A percentile compares a stretch with the other conserved stretches of the same genome.
Conservation (phyloP, 64 coral and sea anemone species). For the Trachythela sp. region DNA sequence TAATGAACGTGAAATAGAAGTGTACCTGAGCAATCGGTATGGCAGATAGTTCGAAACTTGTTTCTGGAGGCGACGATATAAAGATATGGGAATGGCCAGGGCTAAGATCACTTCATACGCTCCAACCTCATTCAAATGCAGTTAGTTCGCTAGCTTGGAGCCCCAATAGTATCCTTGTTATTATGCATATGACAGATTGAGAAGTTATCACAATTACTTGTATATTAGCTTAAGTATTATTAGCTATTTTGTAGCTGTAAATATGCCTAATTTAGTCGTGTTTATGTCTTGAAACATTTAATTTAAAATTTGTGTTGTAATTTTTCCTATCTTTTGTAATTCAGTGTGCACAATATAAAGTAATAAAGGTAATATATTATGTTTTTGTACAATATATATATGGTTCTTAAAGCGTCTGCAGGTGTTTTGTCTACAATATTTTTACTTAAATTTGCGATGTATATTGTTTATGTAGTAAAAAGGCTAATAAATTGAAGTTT, state of each 20-base stretch:
- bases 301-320: background rate
- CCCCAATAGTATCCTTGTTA: constrained; percentile 89
- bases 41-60: constrained; percentile 63
- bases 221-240: background rate
- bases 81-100: constrained; percentile 96
- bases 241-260: background rate
- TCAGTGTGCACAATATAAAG: too few relatives aligned
- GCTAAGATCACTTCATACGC: constrained; percentile 46
- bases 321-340: too few relatives aligned
- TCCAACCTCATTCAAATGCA: constrained; percentile 68
- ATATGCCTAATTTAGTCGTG: background rate
- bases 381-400: too few relatives aligned
- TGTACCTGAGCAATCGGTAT: constrained; percentile 41
- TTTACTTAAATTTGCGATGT: too few relatives aligned
- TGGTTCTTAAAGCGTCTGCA: too few relatives aligned
- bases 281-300: background rate
- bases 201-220: background rate
- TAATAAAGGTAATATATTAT: too few relatives aligned
- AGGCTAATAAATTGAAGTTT: too few relatives aligned
- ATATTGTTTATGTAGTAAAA: too few relatives aligned
- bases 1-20: background rate
- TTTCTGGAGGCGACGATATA: constrained; percentile 77
- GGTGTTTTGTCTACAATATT: too few relatives aligned
- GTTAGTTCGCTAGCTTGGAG: constrained; percentile 87
- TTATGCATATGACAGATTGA: background rate